Conservation (phyloP, 1,140 invertebrate genomes). For the Bombus confusus region DNA sequence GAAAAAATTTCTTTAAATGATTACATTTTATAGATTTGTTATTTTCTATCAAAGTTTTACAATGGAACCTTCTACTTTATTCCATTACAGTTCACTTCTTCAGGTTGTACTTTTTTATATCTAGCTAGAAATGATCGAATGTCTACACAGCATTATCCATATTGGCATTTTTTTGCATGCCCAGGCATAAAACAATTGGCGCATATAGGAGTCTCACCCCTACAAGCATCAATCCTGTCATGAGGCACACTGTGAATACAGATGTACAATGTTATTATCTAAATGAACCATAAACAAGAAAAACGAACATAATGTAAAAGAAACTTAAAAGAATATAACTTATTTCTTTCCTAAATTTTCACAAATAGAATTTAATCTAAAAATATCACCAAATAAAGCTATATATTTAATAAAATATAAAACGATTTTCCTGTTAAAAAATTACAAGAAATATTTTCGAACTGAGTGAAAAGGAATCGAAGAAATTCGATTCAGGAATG, state of each 20-base stretch:
- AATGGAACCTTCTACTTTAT: too few species aligned
- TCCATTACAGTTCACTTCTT: too few species aligned
- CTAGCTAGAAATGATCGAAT: too few species aligned
- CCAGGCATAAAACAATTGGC: constrained; percentile 1
- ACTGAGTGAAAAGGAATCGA: not conserved
- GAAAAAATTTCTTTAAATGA: too few species aligned
- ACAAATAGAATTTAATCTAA: not conserved
- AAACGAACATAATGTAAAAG: not conserved
- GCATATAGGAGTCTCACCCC: not conserved
- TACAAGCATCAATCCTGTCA: not conserved
- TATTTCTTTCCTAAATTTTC: not conserved
- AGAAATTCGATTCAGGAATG: too few species aligned
- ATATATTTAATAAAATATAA: constrained; percentile 4
- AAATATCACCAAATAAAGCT: not conserved
- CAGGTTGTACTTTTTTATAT: too few species aligned
- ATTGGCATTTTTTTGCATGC: not conserved
- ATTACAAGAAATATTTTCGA: not conserved
- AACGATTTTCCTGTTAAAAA: not conserved
- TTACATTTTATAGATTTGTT: too few species aligned
- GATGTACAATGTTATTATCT: not conserved
- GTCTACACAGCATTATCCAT: not conserved
- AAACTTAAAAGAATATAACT: not conserved
- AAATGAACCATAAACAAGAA: not conserved
- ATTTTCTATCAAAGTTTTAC: too few species aligned
- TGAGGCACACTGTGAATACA: not conserved